Conservation (phyloP, 37 sponge, comb jelly and placozoan species). For the Aphrocallistes beatrix region DNA sequence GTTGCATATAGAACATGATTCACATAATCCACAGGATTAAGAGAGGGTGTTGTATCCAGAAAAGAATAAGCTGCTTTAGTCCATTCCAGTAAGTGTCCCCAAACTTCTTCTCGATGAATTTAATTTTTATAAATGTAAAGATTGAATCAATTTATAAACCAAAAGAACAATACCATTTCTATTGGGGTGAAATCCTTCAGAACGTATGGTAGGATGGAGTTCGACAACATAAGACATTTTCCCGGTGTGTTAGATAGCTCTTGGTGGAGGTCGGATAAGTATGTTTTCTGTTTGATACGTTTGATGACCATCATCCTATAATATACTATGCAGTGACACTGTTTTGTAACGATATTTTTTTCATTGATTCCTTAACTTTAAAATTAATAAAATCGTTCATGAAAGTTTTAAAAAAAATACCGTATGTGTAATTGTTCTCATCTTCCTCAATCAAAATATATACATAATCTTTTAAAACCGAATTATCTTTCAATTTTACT, state of each 20-base stretch:
- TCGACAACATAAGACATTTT: background rate
- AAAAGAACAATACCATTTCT: background rate
- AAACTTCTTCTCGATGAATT: no score
- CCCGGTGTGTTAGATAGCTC: conserved; percentile 7
- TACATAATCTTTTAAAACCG: background rate
- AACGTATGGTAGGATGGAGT: conserved; percentile 1
- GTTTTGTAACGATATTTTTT: background rate
- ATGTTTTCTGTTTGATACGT: background rate
- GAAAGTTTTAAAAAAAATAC: background rate
- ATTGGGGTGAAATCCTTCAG: background rate
- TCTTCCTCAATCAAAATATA: background rate
- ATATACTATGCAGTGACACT: background rate
- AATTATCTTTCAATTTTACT: background rate
- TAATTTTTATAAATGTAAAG: no score
- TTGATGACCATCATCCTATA: background rate
- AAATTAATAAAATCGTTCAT: background rate
- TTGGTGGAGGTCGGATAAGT: background rate
- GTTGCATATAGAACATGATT: no score
- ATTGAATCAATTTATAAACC: no score
- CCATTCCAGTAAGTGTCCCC: no score
- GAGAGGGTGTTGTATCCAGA: no score
- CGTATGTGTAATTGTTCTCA: background rate
- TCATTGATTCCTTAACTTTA: background rate
- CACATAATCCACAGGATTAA: no score
- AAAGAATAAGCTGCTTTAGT: no score